Evolutionary conservation across 64 coral and sea anemone genomes (phyloP).

Genomic region (Catalaphyllia jardinei): DNA sequence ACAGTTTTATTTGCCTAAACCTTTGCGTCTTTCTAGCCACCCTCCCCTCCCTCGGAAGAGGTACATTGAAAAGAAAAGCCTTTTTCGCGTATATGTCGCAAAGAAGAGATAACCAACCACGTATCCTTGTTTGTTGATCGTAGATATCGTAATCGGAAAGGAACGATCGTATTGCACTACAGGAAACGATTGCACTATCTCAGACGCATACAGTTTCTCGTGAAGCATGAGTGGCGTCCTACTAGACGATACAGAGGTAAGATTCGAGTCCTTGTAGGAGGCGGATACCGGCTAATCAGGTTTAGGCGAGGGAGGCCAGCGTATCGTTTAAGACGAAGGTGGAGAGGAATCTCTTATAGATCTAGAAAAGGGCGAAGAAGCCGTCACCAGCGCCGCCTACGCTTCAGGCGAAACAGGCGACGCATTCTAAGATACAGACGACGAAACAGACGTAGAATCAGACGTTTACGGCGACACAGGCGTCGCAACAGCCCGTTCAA

Average conservation of each 20-base stretch:
- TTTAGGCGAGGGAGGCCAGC: neutral
- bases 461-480: conserved; percentile 9
- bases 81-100: too few relatives aligned
- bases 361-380: neutral
- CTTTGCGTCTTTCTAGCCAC: too few relatives aligned
- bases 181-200: neutral
- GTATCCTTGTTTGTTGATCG: neutral
- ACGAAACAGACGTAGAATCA: neutral
- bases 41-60: too few relatives aligned
- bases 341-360: neutral
- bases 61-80: too few relatives aligned
- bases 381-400: neutral
- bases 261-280: neutral
- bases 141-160: neutral
- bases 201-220: neutral
- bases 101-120: neutral
- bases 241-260: neutral
- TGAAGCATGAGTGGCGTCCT: neutral
- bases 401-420: neutral
- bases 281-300: neutral
- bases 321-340: neutral
- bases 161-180: neutral
- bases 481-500: conserved; percentile 1
- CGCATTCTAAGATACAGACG: neutral
- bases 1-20: too few relatives aligned